Conservation (phyloP, 2,113 vertebrate species). For the Seriola quinqueradiata region DNA sequence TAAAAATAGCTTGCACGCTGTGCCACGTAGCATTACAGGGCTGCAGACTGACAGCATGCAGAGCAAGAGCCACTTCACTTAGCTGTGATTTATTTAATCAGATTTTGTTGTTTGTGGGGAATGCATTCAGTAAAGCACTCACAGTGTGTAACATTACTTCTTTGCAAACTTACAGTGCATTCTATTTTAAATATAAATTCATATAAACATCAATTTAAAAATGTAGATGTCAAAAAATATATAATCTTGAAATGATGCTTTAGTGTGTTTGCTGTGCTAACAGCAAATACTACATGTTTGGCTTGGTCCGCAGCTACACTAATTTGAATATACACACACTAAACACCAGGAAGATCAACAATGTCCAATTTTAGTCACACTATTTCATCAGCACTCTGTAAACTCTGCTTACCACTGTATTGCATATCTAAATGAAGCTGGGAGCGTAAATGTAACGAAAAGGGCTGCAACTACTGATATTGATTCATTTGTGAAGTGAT, state of each 20-base stretch:
- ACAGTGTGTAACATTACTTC: not conserved
- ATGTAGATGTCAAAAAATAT: too few relatives aligned
- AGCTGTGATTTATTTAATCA: slow-evolving; percentile 34
- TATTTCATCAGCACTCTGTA: not conserved
- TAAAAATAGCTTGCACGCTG: slow-evolving; percentile 57
- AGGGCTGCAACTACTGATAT: too few relatives aligned
- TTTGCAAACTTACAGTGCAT: too few relatives aligned
- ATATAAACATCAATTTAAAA: too few relatives aligned
- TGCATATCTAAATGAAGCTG: not conserved
- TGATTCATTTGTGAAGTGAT: too few relatives aligned
- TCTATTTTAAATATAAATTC: too few relatives aligned
- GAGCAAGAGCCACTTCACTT: slow-evolving; percentile 46
- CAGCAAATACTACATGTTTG: too few relatives aligned
- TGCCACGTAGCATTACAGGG: slow-evolving; percentile 59
- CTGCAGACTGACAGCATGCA: slow-evolving; percentile 39
- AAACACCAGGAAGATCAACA: not conserved
- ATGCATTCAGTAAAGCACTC: slow-evolving; percentile 27
- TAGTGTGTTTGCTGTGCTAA: too few relatives aligned
- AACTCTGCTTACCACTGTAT: not conserved
- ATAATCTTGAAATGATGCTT: not conserved
- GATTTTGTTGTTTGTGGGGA: slow-evolving; percentile 16
- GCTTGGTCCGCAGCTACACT: not conserved
- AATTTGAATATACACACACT: not conserved
- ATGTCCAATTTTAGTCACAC: not conserved
- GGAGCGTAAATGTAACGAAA: too few relatives aligned